Percentiles rank a stretch among this genome's conserved stretches.
phyloP scores from a whole-genome alignment of 2,113 vertebrate species.

The Prolemur simus region DNA sequence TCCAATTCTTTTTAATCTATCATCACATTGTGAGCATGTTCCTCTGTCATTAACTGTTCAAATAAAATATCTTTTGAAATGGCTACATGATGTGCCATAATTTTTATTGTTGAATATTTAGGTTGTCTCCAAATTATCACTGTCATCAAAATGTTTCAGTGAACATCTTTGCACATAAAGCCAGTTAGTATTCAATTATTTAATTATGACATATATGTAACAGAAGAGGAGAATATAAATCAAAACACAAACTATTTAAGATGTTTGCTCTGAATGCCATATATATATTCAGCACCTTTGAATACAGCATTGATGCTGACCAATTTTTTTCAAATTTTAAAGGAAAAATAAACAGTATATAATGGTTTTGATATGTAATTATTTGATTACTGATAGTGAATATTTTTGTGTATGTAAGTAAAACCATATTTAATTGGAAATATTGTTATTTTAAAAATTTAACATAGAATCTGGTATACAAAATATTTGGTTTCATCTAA shows the following conservation, averaged over 20 bases:
- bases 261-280: neutral
- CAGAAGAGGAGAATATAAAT: neutral
- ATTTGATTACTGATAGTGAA: neutral
- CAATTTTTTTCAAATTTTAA: neutral
- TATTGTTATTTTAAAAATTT: neutral
- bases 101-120: neutral
- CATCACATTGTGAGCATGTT: neutral
- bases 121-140: neutral
- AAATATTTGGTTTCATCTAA: neutral
- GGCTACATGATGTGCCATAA: neutral
- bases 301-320: neutral
- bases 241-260: neutral
- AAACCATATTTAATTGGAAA: neutral
- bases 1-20: neutral
- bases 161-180: neutral
- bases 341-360: neutral
- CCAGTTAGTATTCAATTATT: neutral
- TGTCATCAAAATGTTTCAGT: neutral
- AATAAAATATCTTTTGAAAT: neutral
- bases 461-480: neutral
- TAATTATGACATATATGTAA: neutral
- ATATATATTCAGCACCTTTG: neutral
- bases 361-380: neutral
- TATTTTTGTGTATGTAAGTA: neutral
- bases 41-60: neutral